Evolutionary conservation across 2,888 invertebrate species (phyloP), one percentile per base, ranked within the genome.

Genomic region (Torymus tubicola): DNA sequence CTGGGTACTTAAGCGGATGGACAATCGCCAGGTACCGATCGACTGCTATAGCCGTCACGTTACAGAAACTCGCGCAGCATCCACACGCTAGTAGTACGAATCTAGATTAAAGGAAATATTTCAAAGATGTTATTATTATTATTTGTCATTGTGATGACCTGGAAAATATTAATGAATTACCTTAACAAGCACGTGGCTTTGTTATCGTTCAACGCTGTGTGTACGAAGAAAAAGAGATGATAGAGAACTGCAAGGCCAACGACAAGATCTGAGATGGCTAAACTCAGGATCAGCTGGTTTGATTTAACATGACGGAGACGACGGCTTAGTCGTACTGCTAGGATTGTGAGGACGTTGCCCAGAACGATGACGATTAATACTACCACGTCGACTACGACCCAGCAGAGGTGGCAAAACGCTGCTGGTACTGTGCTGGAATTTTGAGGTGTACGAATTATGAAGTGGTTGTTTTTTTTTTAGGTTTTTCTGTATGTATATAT

Each of bases 11-110:
- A 84, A 96, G 92, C 12, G 96, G 96, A 90, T 96, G 94, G 65
- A 96, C 93, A 85, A 96, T 95, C 0, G 96, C 96, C 85, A 96
- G 93, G 89, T 96, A 96, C 85, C 94, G 92, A 91, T 96, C 96
- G 81, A 95, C 92, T 52, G 96, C 96, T 84, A 96, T 96, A 70
- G 95, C 94, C 86, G 96, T 94, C 84, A 96, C 92, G 89, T 96
- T 96, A 91, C 94, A 94, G 86, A 96, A 94, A 84, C 96, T 96
- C 70, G 95, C 95, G 85, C 95, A 93, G 88, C 96, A 96, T 82
- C 95, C 95, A 87, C 96, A 92, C 84, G 94, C 94, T 84, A 95
- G 94, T 74, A 96, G 92, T 75, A 95, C 95, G 91, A 96, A 96
- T n/a, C 82, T 82, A 52, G n/a, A 63, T 2, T 64, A 1, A 67